Percentiles rank a stretch among this genome's conserved stretches.
phyloP scores from a whole-genome alignment of 2,113 vertebrate genomes.

The Fulmarus glacialis region DNA sequence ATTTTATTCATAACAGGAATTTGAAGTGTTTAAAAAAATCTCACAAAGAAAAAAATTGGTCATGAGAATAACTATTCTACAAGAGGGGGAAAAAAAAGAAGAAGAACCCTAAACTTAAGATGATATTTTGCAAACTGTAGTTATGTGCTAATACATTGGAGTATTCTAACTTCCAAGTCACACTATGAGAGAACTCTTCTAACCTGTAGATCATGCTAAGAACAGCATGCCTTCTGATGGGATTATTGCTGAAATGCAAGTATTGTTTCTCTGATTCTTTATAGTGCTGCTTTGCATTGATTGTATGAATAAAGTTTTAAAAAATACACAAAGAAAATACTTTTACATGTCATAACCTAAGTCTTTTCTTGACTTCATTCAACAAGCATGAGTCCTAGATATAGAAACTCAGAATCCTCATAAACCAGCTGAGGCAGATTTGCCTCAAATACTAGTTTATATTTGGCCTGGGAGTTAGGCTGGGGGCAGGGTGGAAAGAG shows the following conservation, averaged over 20 bases:
- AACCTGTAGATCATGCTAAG: background rate
- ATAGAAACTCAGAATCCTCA: background rate
- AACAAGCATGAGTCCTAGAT: background rate
- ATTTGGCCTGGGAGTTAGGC: background rate
- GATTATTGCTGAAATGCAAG: background rate
- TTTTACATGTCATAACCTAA: background rate
- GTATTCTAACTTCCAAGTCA: background rate
- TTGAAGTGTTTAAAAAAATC: background rate
- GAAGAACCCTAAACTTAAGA: background rate
- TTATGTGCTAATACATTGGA: background rate
- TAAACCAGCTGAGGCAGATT: background rate
- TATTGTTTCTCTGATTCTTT: background rate
- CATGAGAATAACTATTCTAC: background rate
- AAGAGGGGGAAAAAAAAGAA: rapidly evolving
- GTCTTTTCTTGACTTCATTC: background rate
- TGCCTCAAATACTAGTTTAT: background rate
- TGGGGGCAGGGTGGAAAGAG: background rate
- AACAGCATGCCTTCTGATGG: background rate
- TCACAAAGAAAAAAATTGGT: background rate
- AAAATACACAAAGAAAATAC: background rate
- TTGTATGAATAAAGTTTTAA: background rate
- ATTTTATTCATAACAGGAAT: background rate
- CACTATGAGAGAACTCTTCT: background rate
- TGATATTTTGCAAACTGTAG: background rate
- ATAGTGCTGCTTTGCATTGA: background rate